These are phyloP conservation scores for Seira ritae DNA, from an alignment of 2,888 invertebrate genomes.

Conservation along the genomic window DNA sequence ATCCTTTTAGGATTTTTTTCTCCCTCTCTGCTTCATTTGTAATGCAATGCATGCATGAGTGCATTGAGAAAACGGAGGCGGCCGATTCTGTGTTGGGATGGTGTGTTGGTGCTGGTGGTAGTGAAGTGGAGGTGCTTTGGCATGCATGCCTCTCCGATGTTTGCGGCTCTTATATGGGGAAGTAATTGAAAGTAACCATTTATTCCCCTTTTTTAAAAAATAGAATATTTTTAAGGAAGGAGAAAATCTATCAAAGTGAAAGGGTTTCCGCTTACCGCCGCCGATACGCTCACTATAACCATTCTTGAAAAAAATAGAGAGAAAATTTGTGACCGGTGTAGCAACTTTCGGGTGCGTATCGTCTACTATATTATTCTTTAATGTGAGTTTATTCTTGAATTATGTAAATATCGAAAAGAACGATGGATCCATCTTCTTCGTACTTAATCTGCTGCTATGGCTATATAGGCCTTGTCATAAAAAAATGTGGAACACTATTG, in stretches of 20 bases:
- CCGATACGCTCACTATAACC: slow-evolving; percentile 1
- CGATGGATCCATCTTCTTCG: not conserved
- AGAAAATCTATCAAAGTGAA: slow-evolving; percentile 34
- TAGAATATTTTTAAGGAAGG: not conserved
- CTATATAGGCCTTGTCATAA: no score
- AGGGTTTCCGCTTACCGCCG: not conserved
- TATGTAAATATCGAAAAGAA: not conserved
- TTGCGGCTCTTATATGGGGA: not conserved
- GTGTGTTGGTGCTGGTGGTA: slow-evolving; percentile 5
- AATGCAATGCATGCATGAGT: slow-evolving; percentile 54
- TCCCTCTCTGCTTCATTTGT: slow-evolving; percentile 42
- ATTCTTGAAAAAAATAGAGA: not conserved
- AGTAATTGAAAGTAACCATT: slow-evolving; percentile 46
- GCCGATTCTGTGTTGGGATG: no score
- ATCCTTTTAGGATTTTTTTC: slow-evolving; percentile 51
- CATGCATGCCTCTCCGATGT: not conserved
- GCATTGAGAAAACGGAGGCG: slow-evolving; percentile 15
- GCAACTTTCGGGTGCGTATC: not conserved
- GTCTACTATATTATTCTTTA: not conserved
- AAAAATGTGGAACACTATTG: no score
- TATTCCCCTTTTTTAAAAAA: slow-evolving; percentile 19
- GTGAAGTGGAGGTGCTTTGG: not conserved
- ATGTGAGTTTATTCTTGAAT: slow-evolving; percentile 1
- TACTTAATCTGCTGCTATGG: slow-evolving; percentile 6
- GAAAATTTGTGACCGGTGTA: not conserved